Percentiles rank a stretch among this genome's conserved stretches.
Evolutionary conservation across 2,888 invertebrate genomes (phyloP).

Genomic region (Eupeodes luniger): DNA sequence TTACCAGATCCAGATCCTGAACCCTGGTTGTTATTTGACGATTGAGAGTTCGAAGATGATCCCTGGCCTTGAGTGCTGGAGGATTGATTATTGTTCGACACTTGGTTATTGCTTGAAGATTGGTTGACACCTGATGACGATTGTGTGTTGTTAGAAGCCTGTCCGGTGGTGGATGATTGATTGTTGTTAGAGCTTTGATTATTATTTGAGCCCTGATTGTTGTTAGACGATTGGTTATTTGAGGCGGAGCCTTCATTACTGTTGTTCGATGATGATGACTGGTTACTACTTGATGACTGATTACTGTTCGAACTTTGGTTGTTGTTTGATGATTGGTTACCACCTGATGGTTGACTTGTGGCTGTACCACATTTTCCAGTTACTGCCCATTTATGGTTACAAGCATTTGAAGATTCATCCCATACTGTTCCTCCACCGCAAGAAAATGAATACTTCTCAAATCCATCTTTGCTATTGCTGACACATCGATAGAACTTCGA

Average conservation of each 20-base stretch:
- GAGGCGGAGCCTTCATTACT: constrained; percentile 41
- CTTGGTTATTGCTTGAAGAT: constrained; percentile 71
- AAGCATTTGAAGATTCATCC: constrained; percentile 83
- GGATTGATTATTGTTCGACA: constrained; percentile 55
- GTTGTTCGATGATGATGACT: constrained; percentile 42
- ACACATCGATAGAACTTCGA: constrained; percentile 88
- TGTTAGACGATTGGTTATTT: constrained; percentile 58
- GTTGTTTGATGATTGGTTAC: constrained; percentile 56
- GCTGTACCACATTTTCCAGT: constrained; percentile 59
- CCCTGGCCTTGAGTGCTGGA: constrained; percentile 70
- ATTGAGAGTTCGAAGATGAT: constrained; percentile 54
- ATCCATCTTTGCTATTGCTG: constrained; percentile 86
- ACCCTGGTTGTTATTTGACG: constrained; percentile 42
- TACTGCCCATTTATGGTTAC: constrained; percentile 77
- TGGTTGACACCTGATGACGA: constrained; percentile 56
- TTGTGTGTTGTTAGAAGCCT: constrained; percentile 36
- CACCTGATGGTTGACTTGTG: constrained; percentile 64
- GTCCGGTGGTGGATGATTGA: constrained; percentile 23
- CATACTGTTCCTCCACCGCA: constrained; percentile 87
- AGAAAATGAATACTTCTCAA: constrained; percentile 86
- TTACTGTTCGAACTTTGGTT: constrained; percentile 67
- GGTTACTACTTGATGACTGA: constrained; percentile 66
- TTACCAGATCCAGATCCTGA: constrained; percentile 43
- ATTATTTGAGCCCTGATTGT: constrained; percentile 41
- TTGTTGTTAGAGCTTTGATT: constrained; percentile 59